These are phyloP conservation scores for Ganaspis sp. DNA, from an alignment of 1,140 invertebrate genomes.

Conservation along the genomic window DNA sequence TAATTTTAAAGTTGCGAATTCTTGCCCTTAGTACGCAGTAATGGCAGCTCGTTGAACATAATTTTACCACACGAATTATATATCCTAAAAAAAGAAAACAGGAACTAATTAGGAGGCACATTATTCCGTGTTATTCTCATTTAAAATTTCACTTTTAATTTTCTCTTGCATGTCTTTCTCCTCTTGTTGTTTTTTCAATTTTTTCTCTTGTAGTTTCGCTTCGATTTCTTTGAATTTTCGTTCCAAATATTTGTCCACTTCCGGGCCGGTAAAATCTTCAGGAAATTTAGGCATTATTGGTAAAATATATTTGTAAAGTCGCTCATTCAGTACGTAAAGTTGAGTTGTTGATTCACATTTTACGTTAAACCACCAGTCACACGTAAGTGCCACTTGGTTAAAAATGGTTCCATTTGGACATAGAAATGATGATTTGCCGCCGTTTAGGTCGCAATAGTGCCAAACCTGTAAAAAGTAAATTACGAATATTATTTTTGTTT, in stretches of 20 bases:
- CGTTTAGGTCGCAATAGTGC: constrained; percentile 95
- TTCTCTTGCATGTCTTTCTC: constrained; percentile 63
- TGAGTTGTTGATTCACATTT: constrained; percentile 88
- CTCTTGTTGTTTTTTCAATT: constrained; percentile 69
- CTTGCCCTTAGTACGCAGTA: constrained; percentile 7
- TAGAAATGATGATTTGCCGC: constrained; percentile 91
- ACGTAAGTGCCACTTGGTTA: constrained; percentile 89
- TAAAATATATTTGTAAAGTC: constrained; percentile 91
- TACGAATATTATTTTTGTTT: not conserved
- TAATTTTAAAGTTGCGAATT: not conserved
- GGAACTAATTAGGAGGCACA: constrained; percentile 4
- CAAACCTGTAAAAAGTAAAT: constrained; percentile 81
- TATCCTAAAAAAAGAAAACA: not conserved
- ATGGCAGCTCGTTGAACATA: not conserved
- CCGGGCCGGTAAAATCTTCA: constrained; percentile 89
- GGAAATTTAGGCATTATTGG: constrained; percentile 90
- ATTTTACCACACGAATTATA: not conserved
- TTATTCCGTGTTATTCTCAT: constrained; percentile 47
- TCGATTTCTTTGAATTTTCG: constrained; percentile 90
- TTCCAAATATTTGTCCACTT: constrained; percentile 89
- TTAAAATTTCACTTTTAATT: constrained; percentile 34
- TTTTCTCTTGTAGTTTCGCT: constrained; percentile 80
- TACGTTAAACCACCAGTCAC: constrained; percentile 96
- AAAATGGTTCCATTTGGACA: constrained; percentile 95
- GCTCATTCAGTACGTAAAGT: constrained; percentile 90